Evolutionary conservation across 2,113 vertebrate species (phyloP).

Genomic region (Capreolus pygargus): DNA sequence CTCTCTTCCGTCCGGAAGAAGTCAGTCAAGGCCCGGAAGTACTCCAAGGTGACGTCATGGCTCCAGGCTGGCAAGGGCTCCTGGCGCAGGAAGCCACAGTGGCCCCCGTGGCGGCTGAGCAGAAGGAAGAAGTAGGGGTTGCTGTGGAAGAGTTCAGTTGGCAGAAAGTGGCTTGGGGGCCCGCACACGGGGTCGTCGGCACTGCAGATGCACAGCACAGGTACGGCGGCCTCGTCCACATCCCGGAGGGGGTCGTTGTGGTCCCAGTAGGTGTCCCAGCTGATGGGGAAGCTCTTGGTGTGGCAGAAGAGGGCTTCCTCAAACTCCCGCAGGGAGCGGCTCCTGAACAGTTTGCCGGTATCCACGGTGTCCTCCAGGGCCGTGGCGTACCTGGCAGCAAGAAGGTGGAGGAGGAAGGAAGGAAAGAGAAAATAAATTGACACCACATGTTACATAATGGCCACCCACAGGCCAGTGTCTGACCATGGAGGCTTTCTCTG

Average conservation of each 20-base stretch:
- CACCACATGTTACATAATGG: background rate
- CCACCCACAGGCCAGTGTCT: background rate
- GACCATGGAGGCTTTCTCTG: background rate
- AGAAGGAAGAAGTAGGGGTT: constrained; percentile 91
- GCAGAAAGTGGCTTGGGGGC: constrained; percentile 77
- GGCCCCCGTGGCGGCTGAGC: constrained; percentile 84
- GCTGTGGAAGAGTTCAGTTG: constrained; percentile 86
- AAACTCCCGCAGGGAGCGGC: constrained; percentile 85
- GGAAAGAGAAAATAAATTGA: background rate
- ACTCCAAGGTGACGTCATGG: constrained; percentile 86
- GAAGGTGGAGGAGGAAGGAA: background rate
- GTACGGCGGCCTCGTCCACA: constrained; percentile 89
- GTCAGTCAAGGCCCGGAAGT: constrained; percentile 84
- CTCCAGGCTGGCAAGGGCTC: constrained; percentile 83
- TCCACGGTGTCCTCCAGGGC: constrained; percentile 84
- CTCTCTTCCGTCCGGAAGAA: constrained; percentile 86
- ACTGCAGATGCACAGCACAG: constrained; percentile 89
- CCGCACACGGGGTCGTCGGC: constrained; percentile 88
- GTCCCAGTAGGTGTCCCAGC: constrained; percentile 91
- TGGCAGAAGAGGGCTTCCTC: constrained; percentile 89
- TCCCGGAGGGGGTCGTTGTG: constrained; percentile 92
- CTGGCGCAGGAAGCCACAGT: constrained; percentile 85
- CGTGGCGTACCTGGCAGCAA: constrained; percentile 82
- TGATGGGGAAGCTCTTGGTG: constrained; percentile 68
- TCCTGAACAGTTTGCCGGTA: constrained; percentile 77